Conservation (phyloP, 2,797 vertebrate genomes). For the Rhinichthys osculus region DNA sequence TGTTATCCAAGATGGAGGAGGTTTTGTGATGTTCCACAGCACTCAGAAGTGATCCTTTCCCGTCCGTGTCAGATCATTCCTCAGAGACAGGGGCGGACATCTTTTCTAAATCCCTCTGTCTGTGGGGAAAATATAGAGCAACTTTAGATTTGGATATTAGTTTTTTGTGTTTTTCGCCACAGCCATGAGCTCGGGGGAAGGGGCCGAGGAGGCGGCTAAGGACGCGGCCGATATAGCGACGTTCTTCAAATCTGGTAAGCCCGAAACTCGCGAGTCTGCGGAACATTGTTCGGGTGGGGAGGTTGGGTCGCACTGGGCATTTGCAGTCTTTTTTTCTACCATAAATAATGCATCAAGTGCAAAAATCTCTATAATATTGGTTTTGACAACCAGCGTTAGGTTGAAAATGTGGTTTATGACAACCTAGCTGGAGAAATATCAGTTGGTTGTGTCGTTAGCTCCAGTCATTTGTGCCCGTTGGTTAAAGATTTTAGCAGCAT, state of each 20-base stretch:
- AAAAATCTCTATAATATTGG: neutral
- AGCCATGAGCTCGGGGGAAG: conserved; percentile 90
- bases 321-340: neutral
- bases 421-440: neutral
- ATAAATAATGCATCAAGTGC: neutral
- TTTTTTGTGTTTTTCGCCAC: conserved; percentile 62
- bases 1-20: conserved; percentile 83
- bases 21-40: conserved; percentile 77
- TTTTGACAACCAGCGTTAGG: neutral
- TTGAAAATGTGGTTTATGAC: neutral
- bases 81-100: conserved; percentile 57
- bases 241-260: conserved; percentile 93
- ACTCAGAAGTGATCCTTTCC: conserved; percentile 60
- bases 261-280: conserved; percentile 45
- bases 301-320: neutral
- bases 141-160: conserved; percentile 66
- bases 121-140: conserved; percentile 53
- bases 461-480: neutral
- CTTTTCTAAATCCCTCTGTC: conserved; percentile 22
- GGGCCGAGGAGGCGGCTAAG: conserved; percentile 91
- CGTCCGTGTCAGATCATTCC: conserved; percentile 68
- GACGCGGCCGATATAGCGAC: conserved; percentile 92
- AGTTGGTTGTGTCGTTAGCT: conserved; percentile 2
- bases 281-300: conserved; percentile 69
- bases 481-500: neutral